phyloP scores from a whole-genome alignment of 2,888 invertebrate species.

The Auanema sp. region DNA sequence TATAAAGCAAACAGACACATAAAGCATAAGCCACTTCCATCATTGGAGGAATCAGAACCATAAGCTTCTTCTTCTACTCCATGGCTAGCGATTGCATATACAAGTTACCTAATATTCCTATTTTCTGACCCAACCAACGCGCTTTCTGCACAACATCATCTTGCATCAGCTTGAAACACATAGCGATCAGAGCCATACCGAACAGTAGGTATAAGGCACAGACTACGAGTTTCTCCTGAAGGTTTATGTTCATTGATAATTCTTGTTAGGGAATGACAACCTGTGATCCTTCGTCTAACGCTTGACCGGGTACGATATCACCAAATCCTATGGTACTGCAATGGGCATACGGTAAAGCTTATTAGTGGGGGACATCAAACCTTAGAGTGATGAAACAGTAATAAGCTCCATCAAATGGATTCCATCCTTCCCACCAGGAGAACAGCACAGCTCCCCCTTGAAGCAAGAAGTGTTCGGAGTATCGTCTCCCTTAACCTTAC shows the following conservation, averaged over 20 bases:
- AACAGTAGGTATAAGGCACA: conserved; percentile 63
- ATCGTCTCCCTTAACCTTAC: conserved; percentile 59
- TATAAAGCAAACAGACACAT: conserved; percentile 22
- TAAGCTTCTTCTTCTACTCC: too few relatives aligned
- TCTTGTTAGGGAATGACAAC: conserved; percentile 3
- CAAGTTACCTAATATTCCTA: conserved; percentile 60
- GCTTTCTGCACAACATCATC: conserved; percentile 65
- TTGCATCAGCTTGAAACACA: conserved; percentile 61
- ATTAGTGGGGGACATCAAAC: conserved; percentile 11
- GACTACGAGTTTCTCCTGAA: conserved; percentile 60
- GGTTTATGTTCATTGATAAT: background rate
- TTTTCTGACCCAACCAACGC: conserved; percentile 63
- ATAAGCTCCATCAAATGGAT: conserved; percentile 77
- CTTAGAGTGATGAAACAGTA: conserved; percentile 62
- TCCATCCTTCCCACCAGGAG: conserved; percentile 89
- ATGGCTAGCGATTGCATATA: background rate
- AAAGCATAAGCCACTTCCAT: too few relatives aligned
- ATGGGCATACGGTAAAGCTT: background rate
- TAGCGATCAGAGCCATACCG: conserved; percentile 81
- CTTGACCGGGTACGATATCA: conserved; percentile 64
- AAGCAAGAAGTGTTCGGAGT: too few relatives aligned
- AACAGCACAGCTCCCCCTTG: conserved; percentile 86
- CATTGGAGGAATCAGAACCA: too few relatives aligned
- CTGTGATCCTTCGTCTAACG: conserved; percentile 60
- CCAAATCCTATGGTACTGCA: conserved; percentile 62